Conservation (phyloP, 2,113 vertebrate genomes). For the Poeciliopsis turrubarensis region DNA sequence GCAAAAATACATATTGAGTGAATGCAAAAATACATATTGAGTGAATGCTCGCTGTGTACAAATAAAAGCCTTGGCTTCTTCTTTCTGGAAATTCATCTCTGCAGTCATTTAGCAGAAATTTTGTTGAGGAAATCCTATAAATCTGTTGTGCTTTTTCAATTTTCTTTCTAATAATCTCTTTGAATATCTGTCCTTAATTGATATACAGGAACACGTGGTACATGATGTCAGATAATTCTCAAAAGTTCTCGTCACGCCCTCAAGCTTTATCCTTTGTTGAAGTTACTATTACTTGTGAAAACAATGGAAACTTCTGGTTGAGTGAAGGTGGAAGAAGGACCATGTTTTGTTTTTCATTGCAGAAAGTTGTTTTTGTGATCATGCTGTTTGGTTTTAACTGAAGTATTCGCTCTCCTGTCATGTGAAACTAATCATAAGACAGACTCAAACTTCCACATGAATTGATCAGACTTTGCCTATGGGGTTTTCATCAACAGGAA, state of each 20-base stretch:
- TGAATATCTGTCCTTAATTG: no score
- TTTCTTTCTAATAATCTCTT: neutral
- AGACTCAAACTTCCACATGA: neutral
- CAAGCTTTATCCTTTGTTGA: no score
- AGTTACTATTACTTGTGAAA: no score
- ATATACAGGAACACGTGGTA: no score
- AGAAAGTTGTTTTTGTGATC: neutral
- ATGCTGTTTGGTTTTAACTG: neutral
- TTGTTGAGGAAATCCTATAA: neutral
- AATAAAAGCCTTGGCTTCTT: no score
- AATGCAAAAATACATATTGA: neutral
- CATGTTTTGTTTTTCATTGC: no score
- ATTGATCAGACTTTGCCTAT: neutral
- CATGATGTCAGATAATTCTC: no score
- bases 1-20: neutral
- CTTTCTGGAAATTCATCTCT: neutral
- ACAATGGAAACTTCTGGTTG: no score
- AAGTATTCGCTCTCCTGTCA: neutral
- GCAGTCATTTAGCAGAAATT: neutral
- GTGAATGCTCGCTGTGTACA: neutral
- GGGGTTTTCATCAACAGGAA: no score
- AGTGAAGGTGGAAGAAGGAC: no score
- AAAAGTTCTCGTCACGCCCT: no score
- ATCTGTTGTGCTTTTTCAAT: neutral
- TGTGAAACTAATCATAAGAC: neutral